Percentiles rank a stretch among this genome's conserved stretches.
Conservation (phyloP, 35 echinoderm and acorn worm species). For the Diadema setosum region DNA sequence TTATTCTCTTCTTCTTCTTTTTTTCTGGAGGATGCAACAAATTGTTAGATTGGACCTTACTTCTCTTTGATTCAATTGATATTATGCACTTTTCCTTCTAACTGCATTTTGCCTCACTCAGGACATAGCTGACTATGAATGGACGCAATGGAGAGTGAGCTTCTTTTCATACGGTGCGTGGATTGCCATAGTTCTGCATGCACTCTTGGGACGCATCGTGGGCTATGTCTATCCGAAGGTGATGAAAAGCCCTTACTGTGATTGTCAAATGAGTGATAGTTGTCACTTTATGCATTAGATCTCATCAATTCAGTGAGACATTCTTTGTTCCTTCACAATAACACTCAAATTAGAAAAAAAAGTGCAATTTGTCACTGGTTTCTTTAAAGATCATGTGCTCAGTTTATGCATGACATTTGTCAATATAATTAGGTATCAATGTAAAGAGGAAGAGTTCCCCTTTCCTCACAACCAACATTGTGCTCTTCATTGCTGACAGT, state of each 20-base stretch:
- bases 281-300: too few species aligned
- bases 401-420: too few species aligned
- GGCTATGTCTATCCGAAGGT: constrained; percentile 5
- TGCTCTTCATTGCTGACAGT: too few species aligned
- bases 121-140: neutral
- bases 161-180: neutral
- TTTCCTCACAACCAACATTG: too few species aligned
- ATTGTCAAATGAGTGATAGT: too few species aligned
- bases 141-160: neutral
- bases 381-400: too few species aligned
- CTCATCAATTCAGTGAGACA: too few species aligned
- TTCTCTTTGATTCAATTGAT: neutral
- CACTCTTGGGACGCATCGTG: neutral
- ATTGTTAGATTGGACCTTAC: neutral
- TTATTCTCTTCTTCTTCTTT: neutral
- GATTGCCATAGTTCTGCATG: neutral
- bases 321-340: too few species aligned
- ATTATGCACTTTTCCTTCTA: neutral
- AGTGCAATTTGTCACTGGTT: too few species aligned
- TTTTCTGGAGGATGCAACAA: neutral
- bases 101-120: neutral
- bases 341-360: too few species aligned
- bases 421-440: too few species aligned
- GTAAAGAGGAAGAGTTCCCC: too few species aligned
- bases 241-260: neutral